Percentiles rank a stretch among this genome's conserved stretches.
These are phyloP conservation scores for Auanema sp. DNA, from an alignment of 2,888 invertebrate species.

Conservation along the genomic window DNA sequence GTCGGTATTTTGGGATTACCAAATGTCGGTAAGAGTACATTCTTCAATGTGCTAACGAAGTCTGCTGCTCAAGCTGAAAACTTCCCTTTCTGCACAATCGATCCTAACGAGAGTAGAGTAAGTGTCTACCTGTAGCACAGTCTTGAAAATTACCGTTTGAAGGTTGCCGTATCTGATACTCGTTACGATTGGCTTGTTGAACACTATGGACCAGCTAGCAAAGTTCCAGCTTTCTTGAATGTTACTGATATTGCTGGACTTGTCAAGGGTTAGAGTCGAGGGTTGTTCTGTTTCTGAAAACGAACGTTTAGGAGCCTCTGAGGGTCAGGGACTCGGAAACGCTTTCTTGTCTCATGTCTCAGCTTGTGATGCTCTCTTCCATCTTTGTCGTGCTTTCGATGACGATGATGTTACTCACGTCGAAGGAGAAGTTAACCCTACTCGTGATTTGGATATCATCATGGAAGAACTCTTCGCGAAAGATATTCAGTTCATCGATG, in stretches of 20 bases:
- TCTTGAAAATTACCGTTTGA: conserved; percentile 64
- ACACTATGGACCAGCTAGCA: conserved; percentile 86
- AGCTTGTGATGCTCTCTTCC: conserved; percentile 97
- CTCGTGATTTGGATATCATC: conserved; percentile 93
- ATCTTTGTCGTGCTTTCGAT: conserved; percentile 92
- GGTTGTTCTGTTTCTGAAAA: background rate
- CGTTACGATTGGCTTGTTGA: conserved; percentile 90
- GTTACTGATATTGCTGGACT: conserved; percentile 97
- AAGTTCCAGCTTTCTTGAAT: conserved; percentile 91
- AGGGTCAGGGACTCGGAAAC: conserved; percentile 96
- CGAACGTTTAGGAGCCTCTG: conserved; percentile 74
- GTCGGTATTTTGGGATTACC: conserved; percentile 84
- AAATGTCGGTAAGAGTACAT: conserved; percentile 98
- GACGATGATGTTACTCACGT: conserved; percentile 96
- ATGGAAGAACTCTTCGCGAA: conserved; percentile 90
- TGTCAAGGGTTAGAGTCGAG: conserved; percentile 79
- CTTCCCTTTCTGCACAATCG: conserved; percentile 99
- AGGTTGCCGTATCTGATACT: conserved; percentile 93
- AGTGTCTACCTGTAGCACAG: conserved; percentile 4
- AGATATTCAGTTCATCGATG: conserved; percentile 81
- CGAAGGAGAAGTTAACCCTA: conserved; percentile 96
- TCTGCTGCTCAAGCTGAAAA: conserved; percentile 96
- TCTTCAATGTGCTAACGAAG: conserved; percentile 98
- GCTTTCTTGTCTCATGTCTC: conserved; percentile 97
- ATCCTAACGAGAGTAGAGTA: conserved; percentile 86